Conservation (phyloP, 2,888 invertebrate species). For the Lithophane ornitopus region DNA sequence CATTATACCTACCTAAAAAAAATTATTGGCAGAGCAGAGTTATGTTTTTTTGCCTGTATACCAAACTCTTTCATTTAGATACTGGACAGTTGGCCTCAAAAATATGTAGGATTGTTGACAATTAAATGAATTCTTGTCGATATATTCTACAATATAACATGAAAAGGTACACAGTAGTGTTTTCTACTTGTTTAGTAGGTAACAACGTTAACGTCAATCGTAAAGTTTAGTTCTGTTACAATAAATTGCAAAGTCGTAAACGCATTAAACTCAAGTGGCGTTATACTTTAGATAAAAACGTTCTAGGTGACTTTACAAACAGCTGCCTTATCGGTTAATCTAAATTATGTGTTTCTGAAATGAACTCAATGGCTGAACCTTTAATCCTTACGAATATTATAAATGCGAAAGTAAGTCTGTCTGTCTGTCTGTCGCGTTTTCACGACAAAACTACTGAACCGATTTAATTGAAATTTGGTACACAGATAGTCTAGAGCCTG, state of each 20-base stretch:
- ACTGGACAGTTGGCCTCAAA: background rate
- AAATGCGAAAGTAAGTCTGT: no score
- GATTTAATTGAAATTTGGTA: no score
- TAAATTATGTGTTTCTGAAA: constrained; percentile 4
- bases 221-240: constrained; percentile 2
- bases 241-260: constrained; percentile 28
- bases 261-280: constrained; percentile 13
- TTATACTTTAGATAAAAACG: constrained; percentile 14
- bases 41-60: background rate
- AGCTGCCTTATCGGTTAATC: background rate
- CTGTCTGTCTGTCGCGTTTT: no score
- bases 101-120: background rate
- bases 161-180: background rate
- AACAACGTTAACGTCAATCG: constrained; percentile 5
- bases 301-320: constrained; percentile 2
- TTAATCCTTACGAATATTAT: no score
- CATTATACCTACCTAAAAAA: background rate
- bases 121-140: background rate
- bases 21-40: background rate
- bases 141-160: background rate
- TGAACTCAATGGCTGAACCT: background rate
- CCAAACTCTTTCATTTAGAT: background rate
- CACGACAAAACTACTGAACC: no score
- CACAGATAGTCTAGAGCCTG: no score
- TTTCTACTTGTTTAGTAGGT: no score